Evolutionary conservation across 2,888 invertebrate genomes (phyloP).

Genomic region (Lepidocyrtinus sp.): DNA sequence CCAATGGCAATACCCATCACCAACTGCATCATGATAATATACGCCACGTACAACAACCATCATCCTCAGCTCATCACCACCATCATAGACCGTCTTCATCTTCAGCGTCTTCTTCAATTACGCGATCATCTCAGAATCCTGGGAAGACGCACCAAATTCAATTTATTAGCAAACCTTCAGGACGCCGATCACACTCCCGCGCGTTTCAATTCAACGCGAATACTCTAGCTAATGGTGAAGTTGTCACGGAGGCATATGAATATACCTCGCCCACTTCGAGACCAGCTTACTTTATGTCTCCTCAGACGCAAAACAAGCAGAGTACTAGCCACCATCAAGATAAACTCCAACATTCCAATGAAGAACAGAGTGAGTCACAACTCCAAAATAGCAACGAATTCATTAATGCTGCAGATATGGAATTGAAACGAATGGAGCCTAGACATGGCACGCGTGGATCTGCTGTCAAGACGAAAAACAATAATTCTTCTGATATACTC

Average conservation of each 20-base stretch:
- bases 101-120: too few relatives aligned
- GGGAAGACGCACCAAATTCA: too few relatives aligned
- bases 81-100: conserved; percentile 15
- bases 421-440: conserved; percentile 36
- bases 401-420: conserved; percentile 36
- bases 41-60: neutral
- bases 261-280: conserved; percentile 37
- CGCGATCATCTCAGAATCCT: too few relatives aligned
- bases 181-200: conserved; percentile 30
- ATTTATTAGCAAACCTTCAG: conserved; percentile 22
- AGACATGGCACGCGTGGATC: neutral
- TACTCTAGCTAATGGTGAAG: conserved; percentile 2
- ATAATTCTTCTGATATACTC: conserved; percentile 45
- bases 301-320: too few relatives aligned
- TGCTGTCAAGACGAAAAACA: neutral
- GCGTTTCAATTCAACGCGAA: conserved; percentile 36
- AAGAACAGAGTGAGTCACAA: neutral
- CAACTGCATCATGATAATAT: neutral
- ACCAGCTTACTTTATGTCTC: conserved; percentile 30
- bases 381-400: conserved; percentile 36
- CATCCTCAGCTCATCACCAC: neutral
- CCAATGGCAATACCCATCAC: conserved; percentile 7
- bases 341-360: too few relatives aligned
- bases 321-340: too few relatives aligned
- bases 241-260: conserved; percentile 43